These are phyloP conservation scores for Archaeoteleia sp. DNA, from an alignment of 2,888 invertebrate species.

Conservation along the genomic window DNA sequence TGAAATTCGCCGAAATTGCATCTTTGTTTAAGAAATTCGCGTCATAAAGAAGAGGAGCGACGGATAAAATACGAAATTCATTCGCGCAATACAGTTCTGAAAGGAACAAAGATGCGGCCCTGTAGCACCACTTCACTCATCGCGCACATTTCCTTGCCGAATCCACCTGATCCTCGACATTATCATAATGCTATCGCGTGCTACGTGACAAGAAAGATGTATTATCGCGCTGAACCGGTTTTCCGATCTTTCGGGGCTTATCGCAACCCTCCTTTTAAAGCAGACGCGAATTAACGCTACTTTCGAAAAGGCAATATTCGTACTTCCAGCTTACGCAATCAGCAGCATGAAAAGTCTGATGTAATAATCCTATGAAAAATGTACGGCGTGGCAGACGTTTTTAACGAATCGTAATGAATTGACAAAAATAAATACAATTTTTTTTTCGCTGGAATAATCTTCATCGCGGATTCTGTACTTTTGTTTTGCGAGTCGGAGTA, in stretches of 20 bases:
- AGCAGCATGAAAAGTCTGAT: not conserved
- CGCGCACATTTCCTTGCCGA: conserved; percentile 66
- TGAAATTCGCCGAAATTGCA: too few species aligned
- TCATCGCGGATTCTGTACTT: too few species aligned
- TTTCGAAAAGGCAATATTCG: conserved; percentile 40
- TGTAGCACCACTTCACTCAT: conserved; percentile 63
- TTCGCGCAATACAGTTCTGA: conserved; percentile 51
- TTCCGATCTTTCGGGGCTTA: conserved; percentile 60
- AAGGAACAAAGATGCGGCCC: conserved; percentile 55
- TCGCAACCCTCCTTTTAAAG: conserved; percentile 55
- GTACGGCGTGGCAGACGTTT: too few species aligned
- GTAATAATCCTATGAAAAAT: not conserved
- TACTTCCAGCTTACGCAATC: not conserved
- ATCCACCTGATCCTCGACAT: conserved; percentile 70
- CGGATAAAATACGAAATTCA: conserved; percentile 54
- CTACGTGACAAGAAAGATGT: conserved; percentile 72
- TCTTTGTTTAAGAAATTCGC: conserved; percentile 8
- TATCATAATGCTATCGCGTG: conserved; percentile 71
- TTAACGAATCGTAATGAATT: too few species aligned
- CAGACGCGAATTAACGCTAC: conserved; percentile 57
- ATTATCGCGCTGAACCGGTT: conserved; percentile 63
- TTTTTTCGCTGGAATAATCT: too few species aligned
- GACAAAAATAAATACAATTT: too few species aligned
- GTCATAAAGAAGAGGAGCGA: conserved; percentile 15
- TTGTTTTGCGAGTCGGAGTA: too few species aligned